Conservation (phyloP, 2,888 invertebrate species). For the Dasypogon diadema region DNA sequence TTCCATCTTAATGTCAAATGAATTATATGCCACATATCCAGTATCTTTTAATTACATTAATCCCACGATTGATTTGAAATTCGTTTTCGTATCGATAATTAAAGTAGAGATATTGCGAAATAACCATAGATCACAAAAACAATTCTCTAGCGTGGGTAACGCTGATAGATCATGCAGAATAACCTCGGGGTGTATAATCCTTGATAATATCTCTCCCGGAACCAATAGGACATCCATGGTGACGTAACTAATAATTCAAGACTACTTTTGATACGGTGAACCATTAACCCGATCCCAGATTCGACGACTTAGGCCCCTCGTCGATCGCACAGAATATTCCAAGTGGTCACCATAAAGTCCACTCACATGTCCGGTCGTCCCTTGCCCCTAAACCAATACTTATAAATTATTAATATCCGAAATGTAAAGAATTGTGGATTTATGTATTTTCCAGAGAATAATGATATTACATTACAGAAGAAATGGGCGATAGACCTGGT, state of each 20-base stretch:
- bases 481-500: background rate
- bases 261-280: background rate
- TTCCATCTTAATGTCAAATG: conserved; percentile 18
- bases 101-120: conserved; percentile 19
- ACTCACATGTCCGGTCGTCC: background rate
- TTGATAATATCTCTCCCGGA: conserved; percentile 31
- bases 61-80: conserved; percentile 30
- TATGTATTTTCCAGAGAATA: conserved; percentile 50
- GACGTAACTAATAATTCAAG: conserved; percentile 32
- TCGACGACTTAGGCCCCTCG: background rate
- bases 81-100: background rate
- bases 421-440: conserved; percentile 50
- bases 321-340: too few species aligned
- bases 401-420: conserved; percentile 52
- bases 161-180: background rate
- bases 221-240: conserved; percentile 32
- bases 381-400: conserved; percentile 18
- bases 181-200: conserved; percentile 15
- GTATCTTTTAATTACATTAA: conserved; percentile 11
- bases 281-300: conserved; percentile 1
- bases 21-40: conserved; percentile 20
- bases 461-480: conserved; percentile 47
- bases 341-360: conserved; percentile 36
- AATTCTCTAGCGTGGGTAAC: background rate
- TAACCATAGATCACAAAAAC: background rate